Evolutionary conservation across 2,888 invertebrate genomes (phyloP).

Genomic region (Nephrotoma guestfalica): DNA sequence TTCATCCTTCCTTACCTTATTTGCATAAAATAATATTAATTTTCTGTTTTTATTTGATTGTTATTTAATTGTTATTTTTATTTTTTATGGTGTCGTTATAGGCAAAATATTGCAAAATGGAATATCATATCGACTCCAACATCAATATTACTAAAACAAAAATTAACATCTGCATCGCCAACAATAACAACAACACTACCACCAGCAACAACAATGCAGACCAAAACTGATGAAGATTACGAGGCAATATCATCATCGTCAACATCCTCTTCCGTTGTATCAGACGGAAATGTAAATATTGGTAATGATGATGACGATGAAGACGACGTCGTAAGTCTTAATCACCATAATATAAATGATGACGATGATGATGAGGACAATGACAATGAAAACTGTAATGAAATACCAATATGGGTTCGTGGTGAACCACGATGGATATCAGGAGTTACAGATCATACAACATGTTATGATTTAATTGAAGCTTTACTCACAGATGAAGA

Average conservation of each 20-base stretch:
- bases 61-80: neutral
- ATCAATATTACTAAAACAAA: neutral
- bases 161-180: neutral
- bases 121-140: neutral
- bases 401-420: constrained; percentile 59
- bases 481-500: constrained; percentile 47
- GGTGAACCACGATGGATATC: constrained; percentile 69
- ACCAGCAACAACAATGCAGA: neutral
- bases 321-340: neutral
- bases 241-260: neutral
- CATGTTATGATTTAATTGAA: constrained; percentile 62
- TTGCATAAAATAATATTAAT: neutral
- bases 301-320: constrained; percentile 7
- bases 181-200: neutral
- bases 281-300: neutral
- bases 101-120: constrained; percentile 1
- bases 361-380: neutral
- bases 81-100: neutral
- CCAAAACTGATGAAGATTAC: neutral
- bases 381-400: constrained; percentile 36
- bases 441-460: constrained; percentile 59
- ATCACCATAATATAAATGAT: constrained; percentile 1
- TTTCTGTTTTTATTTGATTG: neutral
- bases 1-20: neutral
- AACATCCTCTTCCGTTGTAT: neutral